Evolutionary conservation across 2,888 invertebrate species (phyloP).

Genomic region (Timema podura): DNA sequence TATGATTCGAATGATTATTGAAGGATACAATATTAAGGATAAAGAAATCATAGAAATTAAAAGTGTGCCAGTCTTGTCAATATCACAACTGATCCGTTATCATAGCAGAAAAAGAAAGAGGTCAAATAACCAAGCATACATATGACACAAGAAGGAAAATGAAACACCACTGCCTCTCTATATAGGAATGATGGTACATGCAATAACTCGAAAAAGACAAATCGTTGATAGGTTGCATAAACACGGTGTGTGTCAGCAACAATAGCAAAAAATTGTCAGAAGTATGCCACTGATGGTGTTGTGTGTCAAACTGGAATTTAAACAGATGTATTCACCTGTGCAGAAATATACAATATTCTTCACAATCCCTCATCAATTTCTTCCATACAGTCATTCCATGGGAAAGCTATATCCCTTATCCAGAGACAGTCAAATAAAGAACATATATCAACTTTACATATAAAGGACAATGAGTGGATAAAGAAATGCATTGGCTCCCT

Average conservation of each 20-base stretch:
- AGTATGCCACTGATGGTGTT: not conserved
- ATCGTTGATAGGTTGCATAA: not conserved
- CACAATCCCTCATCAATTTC: not conserved
- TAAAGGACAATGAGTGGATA: not conserved
- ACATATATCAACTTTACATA: not conserved
- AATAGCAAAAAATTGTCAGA: not conserved
- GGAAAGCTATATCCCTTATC: conserved; percentile 2
- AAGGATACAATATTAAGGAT: not conserved
- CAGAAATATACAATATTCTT: conserved; percentile 4
- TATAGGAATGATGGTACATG: not conserved
- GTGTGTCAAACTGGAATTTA: not conserved
- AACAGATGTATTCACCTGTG: not conserved
- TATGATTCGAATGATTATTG: not conserved
- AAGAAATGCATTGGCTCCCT: not conserved
- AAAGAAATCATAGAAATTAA: not conserved
- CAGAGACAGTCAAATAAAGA: not conserved
- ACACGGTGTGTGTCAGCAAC: not conserved
- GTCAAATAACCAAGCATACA: too few species aligned
- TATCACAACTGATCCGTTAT: not conserved
- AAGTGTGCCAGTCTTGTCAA: not conserved
- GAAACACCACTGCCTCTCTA: conserved; percentile 1
- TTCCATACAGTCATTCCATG: not conserved
- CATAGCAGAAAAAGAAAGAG: too few species aligned
- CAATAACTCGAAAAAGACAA: not conserved
- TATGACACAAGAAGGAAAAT: not conserved